Evolutionary conservation across 2,797 vertebrate species (phyloP).

Genomic region (Sciaenops ocellatus): DNA sequence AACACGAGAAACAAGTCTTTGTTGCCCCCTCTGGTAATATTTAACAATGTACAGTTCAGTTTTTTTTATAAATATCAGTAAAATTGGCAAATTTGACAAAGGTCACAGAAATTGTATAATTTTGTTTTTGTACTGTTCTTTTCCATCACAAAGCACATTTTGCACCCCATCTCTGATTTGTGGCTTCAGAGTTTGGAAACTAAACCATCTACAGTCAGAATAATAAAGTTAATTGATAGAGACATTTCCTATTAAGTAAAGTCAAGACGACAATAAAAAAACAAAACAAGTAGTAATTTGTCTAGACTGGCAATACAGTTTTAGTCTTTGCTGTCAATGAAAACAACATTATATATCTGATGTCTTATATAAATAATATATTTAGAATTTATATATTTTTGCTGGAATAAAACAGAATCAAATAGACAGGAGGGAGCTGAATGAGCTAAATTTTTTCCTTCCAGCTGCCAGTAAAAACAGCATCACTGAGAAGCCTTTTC

Average conservation of each 20-base stretch:
- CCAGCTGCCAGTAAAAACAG: slow-evolving; percentile 48
- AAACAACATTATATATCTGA: slow-evolving; percentile 9
- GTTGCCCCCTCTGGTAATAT: neutral
- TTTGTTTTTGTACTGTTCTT: neutral
- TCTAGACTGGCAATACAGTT: neutral
- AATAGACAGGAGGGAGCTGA: neutral
- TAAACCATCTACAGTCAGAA: neutral
- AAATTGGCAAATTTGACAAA: neutral
- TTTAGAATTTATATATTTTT: slow-evolving; percentile 5
- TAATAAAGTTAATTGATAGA: neutral
- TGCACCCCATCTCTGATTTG: neutral
- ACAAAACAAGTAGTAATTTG: neutral
- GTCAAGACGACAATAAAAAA: neutral
- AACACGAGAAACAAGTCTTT: neutral
- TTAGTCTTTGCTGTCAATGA: neutral
- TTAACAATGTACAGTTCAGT: neutral
- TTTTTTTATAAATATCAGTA: neutral
- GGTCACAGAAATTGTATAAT: neutral
- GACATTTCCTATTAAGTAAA: neutral
- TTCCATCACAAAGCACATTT: neutral
- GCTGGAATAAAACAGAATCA: slow-evolving; percentile 9
- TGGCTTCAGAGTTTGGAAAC: neutral
- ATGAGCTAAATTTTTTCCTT: slow-evolving; percentile 13
- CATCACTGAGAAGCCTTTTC: slow-evolving; percentile 58
- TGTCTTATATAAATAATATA: neutral